Evolutionary conservation across 2,113 vertebrate genomes (phyloP).

Genomic region (Podiceps cristatus): DNA sequence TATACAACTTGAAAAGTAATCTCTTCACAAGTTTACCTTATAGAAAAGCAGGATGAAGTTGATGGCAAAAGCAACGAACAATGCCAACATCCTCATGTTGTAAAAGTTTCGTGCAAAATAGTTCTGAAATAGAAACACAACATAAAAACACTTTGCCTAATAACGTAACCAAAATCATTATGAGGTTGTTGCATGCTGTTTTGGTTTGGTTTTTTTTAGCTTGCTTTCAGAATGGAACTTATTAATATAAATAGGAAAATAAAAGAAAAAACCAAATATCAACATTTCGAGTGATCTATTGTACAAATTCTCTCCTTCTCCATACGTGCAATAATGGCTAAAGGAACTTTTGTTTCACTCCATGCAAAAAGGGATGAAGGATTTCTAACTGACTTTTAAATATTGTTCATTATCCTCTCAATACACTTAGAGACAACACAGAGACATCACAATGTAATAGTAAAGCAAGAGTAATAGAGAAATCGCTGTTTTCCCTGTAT

Average conservation of each 20-base stretch:
- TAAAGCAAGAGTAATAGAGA: not conserved
- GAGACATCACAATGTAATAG: not conserved
- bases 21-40: slow-evolving; percentile 82
- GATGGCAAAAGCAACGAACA: slow-evolving; percentile 97
- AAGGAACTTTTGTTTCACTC: not conserved
- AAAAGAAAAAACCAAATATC: not conserved
- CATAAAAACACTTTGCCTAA: not conserved
- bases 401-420: not conserved
- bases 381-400: not conserved
- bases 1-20: not conserved
- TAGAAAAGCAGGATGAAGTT: slow-evolving; percentile 98
- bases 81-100: slow-evolving; percentile 98
- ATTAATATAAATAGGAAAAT: not conserved
- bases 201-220: fast-evolving
- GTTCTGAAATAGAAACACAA: slow-evolving; percentile 81
- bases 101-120: slow-evolving; percentile 99
- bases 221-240: not conserved
- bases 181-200: not conserved
- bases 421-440: not conserved
- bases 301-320: not conserved
- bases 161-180: not conserved
- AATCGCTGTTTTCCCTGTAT: not conserved
- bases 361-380: not conserved
- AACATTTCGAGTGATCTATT: not conserved
- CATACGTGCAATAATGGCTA: not conserved